Conservation (phyloP, 2,888 invertebrate genomes). For the Sesia bembeciformis region DNA sequence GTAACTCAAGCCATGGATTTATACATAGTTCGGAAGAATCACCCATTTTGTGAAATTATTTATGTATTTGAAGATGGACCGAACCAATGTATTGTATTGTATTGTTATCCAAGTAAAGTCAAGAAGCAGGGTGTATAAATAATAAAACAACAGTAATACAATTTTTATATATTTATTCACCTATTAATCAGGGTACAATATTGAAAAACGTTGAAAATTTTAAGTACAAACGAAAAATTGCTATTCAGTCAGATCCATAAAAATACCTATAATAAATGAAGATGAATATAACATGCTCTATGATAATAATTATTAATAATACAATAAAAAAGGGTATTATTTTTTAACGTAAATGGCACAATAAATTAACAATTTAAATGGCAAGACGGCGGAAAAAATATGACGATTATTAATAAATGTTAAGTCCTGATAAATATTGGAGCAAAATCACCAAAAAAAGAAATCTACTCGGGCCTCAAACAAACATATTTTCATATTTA, state of each 20-base stretch:
- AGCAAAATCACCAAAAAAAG: no score
- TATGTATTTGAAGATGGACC: no score
- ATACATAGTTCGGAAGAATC: no score
- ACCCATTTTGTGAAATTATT: no score
- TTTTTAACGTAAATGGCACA: not conserved
- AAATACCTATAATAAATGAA: constrained; percentile 12
- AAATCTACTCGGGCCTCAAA: no score
- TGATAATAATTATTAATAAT: constrained; percentile 2
- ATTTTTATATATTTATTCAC: constrained; percentile 10
- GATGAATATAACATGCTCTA: constrained; percentile 4
- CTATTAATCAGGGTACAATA: constrained; percentile 22
- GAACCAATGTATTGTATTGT: no score
- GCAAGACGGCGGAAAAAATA: no score
- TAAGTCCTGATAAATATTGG: no score
- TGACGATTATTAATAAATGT: no score
- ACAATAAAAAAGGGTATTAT: not conserved
- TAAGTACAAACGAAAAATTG: constrained; percentile 60
- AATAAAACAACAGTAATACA: not conserved
- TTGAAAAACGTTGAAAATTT: constrained; percentile 37
- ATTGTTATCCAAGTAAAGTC: no score
- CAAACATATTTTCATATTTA: no score
- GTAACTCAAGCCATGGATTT: no score
- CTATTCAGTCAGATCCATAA: constrained; percentile 49
- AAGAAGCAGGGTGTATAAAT: not conserved
- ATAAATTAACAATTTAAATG: not conserved